Evolutionary conservation across 2,888 invertebrate genomes (phyloP).

Genomic region (Tetramorium bicarinatum): DNA sequence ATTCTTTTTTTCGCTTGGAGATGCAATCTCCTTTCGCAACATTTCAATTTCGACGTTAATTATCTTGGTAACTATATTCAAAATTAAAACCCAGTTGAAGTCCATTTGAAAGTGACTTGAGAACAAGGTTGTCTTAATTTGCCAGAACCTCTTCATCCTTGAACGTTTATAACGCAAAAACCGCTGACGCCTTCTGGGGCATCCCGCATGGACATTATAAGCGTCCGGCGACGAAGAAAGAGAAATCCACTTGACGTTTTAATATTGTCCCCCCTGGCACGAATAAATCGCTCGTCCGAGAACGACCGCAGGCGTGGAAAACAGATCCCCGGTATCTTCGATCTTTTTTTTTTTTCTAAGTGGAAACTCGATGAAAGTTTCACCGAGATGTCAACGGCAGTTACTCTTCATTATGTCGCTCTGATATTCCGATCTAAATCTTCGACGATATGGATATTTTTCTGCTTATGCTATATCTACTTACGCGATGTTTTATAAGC

Average conservation of each 20-base stretch:
- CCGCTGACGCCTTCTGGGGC: constrained; percentile 44
- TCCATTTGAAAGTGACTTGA: constrained; percentile 38
- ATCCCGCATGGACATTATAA: constrained; percentile 46
- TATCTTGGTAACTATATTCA: constrained; percentile 34
- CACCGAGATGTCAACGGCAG: constrained; percentile 67
- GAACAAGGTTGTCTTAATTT: constrained; percentile 54
- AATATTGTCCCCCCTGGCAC: constrained; percentile 65
- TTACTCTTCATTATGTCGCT: constrained; percentile 33
- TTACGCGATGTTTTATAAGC: background rate
- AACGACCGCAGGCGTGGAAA: constrained; percentile 76
- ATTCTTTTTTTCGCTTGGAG: background rate
- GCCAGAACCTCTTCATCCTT: constrained; percentile 54
- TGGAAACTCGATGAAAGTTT: constrained; percentile 76
- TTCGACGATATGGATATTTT: background rate
- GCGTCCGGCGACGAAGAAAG: constrained; percentile 40
- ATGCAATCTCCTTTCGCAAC: constrained; percentile 23
- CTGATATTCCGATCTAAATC: constrained; percentile 1
- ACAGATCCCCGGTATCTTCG: constrained; percentile 67
- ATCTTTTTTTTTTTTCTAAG: constrained; percentile 57
- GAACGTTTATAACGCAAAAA: constrained; percentile 52
- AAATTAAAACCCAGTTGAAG: constrained; percentile 41
- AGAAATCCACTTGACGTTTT: constrained; percentile 61
- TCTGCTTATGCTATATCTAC: background rate
- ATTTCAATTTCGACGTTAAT: constrained; percentile 43
- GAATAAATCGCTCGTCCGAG: constrained; percentile 70